Conservation (phyloP, 2,797 vertebrate species). For the Enteromius fasciolatus region DNA sequence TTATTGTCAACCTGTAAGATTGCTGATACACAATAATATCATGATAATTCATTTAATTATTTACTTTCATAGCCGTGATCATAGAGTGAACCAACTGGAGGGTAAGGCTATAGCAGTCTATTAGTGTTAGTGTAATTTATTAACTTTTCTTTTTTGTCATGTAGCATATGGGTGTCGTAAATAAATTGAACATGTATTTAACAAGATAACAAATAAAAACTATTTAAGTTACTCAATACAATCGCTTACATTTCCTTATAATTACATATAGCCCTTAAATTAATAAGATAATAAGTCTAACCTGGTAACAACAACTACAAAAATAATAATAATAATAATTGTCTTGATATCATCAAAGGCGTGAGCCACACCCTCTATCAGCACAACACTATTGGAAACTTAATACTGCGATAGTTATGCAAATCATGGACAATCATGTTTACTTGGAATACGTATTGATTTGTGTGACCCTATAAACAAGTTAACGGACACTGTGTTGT, state of each 20-base stretch:
- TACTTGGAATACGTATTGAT: not conserved
- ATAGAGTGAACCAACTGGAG: not conserved
- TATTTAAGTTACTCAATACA: not conserved
- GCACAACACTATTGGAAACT: not conserved
- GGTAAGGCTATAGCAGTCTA: not conserved
- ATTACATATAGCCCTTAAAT: not conserved
- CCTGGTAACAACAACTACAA: not conserved
- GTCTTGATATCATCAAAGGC: too few species aligned
- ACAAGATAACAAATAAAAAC: not conserved
- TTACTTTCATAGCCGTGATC: not conserved
- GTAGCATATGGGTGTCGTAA: not conserved
- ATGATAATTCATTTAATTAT: not conserved
- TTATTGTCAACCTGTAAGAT: not conserved
- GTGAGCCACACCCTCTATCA: not conserved
- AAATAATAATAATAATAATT: not conserved
- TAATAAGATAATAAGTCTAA: not conserved
- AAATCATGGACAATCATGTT: not conserved
- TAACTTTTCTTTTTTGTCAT: not conserved
- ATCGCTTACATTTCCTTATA: not conserved
- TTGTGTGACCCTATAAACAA: not conserved
- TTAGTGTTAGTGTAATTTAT: not conserved
- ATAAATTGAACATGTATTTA: not conserved
- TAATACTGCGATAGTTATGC: not conserved
- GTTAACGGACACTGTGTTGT: not conserved
- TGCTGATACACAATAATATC: not conserved